Evolutionary conservation across 2,797 vertebrate species (phyloP), one percentile per base, ranked within the genome.

Genomic region (Cottoperca gobio): DNA sequence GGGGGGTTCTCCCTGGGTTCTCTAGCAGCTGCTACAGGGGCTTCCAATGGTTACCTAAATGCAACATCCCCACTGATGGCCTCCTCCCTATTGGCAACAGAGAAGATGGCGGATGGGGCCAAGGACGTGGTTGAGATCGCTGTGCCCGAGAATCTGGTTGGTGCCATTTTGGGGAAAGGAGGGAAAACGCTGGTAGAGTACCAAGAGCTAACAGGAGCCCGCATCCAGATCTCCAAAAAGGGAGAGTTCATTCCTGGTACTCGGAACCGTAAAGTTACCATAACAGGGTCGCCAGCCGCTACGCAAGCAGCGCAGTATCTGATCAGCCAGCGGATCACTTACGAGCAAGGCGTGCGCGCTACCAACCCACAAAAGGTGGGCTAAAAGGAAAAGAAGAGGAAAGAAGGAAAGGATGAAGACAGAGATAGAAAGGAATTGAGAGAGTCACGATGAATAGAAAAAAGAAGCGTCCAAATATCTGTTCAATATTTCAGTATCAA

Each of bases 221-320:
- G 97, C 83, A 98, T 98, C 93, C 97, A 98, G 95, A 98, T 98
- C 94, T 98, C 97, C 87, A 98, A 98, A 95, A 98, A 98, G 91
- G 97, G 97, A 78, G 97, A 98, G 91, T 98, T 98, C 94, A 96
- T 98, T 91, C 97, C 97, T 72, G 97, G 97, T 93, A 98, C 97
- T 88, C 96, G 97, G 94, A 98, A 97, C 95, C 97, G 97, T 92
- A 97, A 97, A 95, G 97, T 98, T 89, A 98, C 97, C 94, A 98
- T 98, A 93, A 97, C 97, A 65, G 97, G 97, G 92, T 96, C 97
- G 35, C 96, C 96, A 26, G 97, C 97, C 37, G 96, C 97, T 76
- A 98, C 97, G 42, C 97, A 98, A 93, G 97, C 97, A 74, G 97
- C 97, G 58, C 97, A 98, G 94, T 98, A 97, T 95, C 96, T 98